A percentile compares a stretch with the other conserved stretches of the same genome.
These are phyloP conservation scores for Dryoscopus gambensis DNA, from an alignment of 2,113 vertebrate genomes.

Conservation along the genomic window DNA sequence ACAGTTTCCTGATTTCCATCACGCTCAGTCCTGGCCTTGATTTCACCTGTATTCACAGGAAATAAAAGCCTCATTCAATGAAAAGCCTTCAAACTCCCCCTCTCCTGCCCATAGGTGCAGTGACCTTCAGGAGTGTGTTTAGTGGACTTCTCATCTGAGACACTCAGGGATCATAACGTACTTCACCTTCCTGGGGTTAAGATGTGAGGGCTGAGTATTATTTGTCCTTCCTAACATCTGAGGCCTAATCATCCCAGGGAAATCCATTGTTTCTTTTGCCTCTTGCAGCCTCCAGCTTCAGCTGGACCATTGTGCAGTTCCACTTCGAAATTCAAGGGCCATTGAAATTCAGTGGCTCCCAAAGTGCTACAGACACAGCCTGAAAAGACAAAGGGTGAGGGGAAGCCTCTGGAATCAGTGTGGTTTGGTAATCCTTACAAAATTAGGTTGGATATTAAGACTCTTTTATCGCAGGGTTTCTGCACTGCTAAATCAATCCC, in stretches of 20 bases:
- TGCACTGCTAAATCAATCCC: not conserved
- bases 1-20: not conserved
- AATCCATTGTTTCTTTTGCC: not conserved
- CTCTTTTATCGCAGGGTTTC: not conserved
- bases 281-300: not conserved
- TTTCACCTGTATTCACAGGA: not conserved
- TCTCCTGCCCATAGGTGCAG: not conserved
- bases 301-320: not conserved
- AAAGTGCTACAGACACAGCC: not conserved
- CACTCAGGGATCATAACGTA: not conserved
- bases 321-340: not conserved
- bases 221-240: not conserved
- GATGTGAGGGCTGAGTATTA: not conserved
- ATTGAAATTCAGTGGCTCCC: constrained; percentile 15
- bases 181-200: not conserved
- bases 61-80: not conserved
- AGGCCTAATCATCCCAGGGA: not conserved
- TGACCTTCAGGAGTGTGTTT: not conserved
- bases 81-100: not conserved
- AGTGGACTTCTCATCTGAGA: not conserved
- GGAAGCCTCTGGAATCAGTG: not conserved
- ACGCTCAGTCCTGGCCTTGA: not conserved
- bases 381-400: constrained; percentile 11
- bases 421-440: constrained; percentile 46
- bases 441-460: constrained; percentile 57